Conservation (phyloP, 2,888 invertebrate genomes). For the Glyphotaelius pellucidus region DNA sequence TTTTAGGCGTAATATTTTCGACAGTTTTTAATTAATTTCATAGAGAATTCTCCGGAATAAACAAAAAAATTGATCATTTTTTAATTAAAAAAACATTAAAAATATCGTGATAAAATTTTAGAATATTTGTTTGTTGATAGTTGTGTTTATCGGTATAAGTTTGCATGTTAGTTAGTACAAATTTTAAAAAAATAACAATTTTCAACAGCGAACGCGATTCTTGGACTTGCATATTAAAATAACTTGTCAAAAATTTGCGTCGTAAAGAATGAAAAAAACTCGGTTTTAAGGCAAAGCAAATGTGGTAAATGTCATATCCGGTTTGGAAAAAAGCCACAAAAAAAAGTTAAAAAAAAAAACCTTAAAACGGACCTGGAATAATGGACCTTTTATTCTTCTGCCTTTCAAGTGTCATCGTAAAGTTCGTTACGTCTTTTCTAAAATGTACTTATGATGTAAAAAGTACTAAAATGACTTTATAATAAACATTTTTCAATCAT, state of each 20-base stretch:
- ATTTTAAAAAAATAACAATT: neutral
- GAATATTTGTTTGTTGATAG: neutral
- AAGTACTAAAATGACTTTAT: no score
- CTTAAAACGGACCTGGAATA: neutral
- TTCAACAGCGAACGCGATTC: neutral
- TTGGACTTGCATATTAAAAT: neutral
- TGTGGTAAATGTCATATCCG: neutral
- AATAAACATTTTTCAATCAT: no score
- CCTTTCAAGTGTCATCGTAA: neutral
- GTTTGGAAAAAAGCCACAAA: neutral
- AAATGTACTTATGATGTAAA: no score
- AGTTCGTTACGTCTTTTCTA: neutral
- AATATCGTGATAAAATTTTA: neutral
- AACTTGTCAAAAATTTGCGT: slow-evolving; percentile 10
- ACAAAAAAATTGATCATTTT: no score
- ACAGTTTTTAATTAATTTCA: neutral
- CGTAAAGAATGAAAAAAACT: neutral
- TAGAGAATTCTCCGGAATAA: no score
- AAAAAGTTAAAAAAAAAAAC: neutral
- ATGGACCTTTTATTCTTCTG: neutral
- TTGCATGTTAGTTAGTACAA: neutral
- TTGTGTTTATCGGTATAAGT: neutral
- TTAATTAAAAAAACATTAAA: neutral
- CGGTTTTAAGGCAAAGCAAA: neutral
- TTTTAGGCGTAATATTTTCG: neutral